Base-by-base conservation (phyloP, 2,888 invertebrate species). In the Diploptera punctata region DNA sequence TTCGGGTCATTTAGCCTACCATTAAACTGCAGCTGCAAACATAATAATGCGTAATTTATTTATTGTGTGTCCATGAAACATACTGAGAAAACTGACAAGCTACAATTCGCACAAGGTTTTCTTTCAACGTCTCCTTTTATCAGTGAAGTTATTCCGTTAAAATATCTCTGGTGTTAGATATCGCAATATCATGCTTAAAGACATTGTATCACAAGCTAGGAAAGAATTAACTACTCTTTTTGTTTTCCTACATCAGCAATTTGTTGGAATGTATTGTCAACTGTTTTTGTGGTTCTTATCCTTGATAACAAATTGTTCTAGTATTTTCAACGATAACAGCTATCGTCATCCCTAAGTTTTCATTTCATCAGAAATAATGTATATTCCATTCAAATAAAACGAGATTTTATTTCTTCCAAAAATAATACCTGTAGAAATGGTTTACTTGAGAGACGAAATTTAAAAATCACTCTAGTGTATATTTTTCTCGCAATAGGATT, bases 41-140 rank as follows among this genome's bases (percentile, higher is more conserved):
- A n/a, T n/a, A n/a, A n/a, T n/a, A n/a, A n/a, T n/a, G n/a, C n/a
- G n/a, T n/a, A n/a, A n/a, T n/a, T n/a, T n/a, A n/a, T n/a, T n/a
- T n/a, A n/a, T n/a, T n/a, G n/a, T n/a, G n/a, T n/a, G n/a, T n/a
- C n/a, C n/a, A 21, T 1, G 57, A 29, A 57, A 57, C 26, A 7
- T 57, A 57, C 57, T 57, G 57, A 57, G 57, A 57, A 57, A 29
- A n/a, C 57, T 57, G 57, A 57, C 57, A n/a, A n/a, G n/a, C 29
- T n/a, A 29, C 57, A 57, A n/a, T 57, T 57, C 57, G 57, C 57
- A 57, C 57, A 57, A 57, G 57, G n/a, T 21, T 57, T 13, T 4
- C 57, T 57, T 57, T 57, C 57, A 57, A n/a, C 57, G 29, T 57
- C 57, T 57, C 5, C 57, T 31, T 29, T 54, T 57, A 57, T 57